These are phyloP conservation scores for Gnathonemus echidnorhynchus DNA, from an alignment of 2,113 vertebrate genomes.

Conservation along the genomic window DNA sequence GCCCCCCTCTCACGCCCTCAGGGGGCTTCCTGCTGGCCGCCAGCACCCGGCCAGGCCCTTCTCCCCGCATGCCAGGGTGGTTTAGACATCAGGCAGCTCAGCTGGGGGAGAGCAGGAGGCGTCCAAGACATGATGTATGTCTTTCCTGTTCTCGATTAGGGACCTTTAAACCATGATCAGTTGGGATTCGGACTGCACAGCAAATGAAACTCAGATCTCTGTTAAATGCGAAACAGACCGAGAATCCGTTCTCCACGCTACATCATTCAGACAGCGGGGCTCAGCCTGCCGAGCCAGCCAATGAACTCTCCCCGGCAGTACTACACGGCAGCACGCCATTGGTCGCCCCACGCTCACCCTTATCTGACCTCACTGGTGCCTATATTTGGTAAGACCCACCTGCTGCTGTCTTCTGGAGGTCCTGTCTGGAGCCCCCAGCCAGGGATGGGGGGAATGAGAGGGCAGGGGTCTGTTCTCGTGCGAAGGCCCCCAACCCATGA, in stretches of 20 bases:
- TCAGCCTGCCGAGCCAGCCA: conserved; percentile 21
- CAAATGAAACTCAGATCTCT: conserved; percentile 59
- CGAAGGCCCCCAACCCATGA: neutral
- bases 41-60: conserved; percentile 10
- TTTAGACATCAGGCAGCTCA: conserved; percentile 39
- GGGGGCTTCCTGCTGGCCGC: conserved; percentile 14
- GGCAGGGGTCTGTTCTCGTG: neutral
- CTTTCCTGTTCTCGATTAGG: conserved; percentile 63
- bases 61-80: conserved; percentile 30
- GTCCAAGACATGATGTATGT: conserved; percentile 43
- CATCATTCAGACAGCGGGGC: conserved; percentile 10
- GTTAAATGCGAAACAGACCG: conserved; percentile 48
- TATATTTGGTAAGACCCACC: conserved; percentile 15
- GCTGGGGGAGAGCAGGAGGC: conserved; percentile 12
- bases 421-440: neutral
- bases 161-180: conserved; percentile 56
- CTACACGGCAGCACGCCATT: neutral
- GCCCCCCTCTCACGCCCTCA: conserved; percentile 17
- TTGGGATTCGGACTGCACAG: conserved; percentile 40
- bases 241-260: neutral
- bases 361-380: neutral
- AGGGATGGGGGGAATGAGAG: neutral
- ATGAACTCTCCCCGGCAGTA: conserved; percentile 23
- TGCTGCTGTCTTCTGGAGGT: conserved; percentile 16
- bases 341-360: neutral